Base-by-base conservation (phyloP, 64 coral and sea anemone species). In the Montipora sp. region DNA sequence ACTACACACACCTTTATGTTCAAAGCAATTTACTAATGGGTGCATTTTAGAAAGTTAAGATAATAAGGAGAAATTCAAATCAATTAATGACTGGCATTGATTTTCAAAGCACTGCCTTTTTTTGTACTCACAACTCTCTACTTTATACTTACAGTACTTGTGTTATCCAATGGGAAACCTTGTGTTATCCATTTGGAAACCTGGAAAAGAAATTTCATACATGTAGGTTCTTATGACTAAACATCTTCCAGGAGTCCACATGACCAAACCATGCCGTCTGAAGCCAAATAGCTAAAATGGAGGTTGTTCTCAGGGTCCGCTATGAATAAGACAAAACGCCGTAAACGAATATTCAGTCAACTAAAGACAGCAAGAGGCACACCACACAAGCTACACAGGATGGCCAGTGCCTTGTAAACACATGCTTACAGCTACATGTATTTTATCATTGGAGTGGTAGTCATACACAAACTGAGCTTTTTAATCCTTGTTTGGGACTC, bases 41-140 rank as follows among this genome's bases (percentile, higher is more conserved):
- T 71, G 19, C 18, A 21, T 21, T 18, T 21, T 71, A 6, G 19
- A 71, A 71, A 71, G 3, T 71, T 20, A 71, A 71, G 18, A 21
- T 71, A 71, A 71, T 71, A 21, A 23, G 68, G 19, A 71, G 20
- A 71, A 71, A 71, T 71, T 71, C 68, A 71, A 71, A 21, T 71
- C 68, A 71, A 71, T 71, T 71, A 11, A 71, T 21, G 20, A 71
- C 19, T 71, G 19, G 5, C 21, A 71, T 21, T 71, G 21, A 71
- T 71, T 71, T 63, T 71, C 68, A 71, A 71, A 71, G 68, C 21
- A 3, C 68, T 23, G 13, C 60, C 9, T 63, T 63, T 12, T 55
- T 55, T 63, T 63, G 60, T 15, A 12, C 8, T 63, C 68, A 20
- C 8, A 36, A 36, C 36, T 36, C 36, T 36, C 36, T 2, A 36